These are phyloP conservation scores for Onchidella celtica DNA, from an alignment of 2,888 invertebrate genomes.

Conservation along the genomic window DNA sequence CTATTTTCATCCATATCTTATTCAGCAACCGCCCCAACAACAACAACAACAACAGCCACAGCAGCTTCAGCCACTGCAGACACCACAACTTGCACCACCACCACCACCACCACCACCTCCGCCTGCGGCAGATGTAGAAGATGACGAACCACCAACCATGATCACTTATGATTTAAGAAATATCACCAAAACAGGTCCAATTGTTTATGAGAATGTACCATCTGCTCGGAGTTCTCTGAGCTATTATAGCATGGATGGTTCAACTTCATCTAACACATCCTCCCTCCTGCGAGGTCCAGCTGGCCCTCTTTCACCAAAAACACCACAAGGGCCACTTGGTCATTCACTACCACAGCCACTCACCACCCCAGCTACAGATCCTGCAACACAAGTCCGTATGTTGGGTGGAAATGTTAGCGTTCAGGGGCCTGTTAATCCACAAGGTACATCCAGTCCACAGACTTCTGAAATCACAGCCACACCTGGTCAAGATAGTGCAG, in stretches of 20 bases:
- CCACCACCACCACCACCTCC: background rate
- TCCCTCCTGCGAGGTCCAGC: background rate
- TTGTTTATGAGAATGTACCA: slow-evolving; percentile 46
- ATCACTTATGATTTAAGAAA: slow-evolving; percentile 43
- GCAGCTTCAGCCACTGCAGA: background rate
- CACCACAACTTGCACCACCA: too few relatives aligned
- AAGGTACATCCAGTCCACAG: slow-evolving; percentile 10
- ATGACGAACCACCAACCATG: slow-evolving; percentile 42
- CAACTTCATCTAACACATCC: background rate
- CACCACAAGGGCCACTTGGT: background rate
- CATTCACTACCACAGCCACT: background rate
- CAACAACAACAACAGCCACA: slow-evolving; percentile 18
- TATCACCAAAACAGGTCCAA: slow-evolving; percentile 35
- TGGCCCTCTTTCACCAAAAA: background rate
- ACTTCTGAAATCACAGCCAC: slow-evolving; percentile 28
- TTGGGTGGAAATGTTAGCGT: slow-evolving; percentile 14
- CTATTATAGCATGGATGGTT: slow-evolving; percentile 16
- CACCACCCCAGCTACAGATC: background rate
- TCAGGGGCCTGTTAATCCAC: slow-evolving; percentile 7
- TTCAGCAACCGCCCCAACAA: slow-evolving; percentile 5
- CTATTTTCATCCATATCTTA: slow-evolving; percentile 13
- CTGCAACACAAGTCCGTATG: background rate
- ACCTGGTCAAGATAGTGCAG: slow-evolving; percentile 16
- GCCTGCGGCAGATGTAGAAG: background rate
- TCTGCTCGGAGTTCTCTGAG: background rate